Conservation (phyloP, 1,140 invertebrate species). For the Campoletis sonorensis region DNA sequence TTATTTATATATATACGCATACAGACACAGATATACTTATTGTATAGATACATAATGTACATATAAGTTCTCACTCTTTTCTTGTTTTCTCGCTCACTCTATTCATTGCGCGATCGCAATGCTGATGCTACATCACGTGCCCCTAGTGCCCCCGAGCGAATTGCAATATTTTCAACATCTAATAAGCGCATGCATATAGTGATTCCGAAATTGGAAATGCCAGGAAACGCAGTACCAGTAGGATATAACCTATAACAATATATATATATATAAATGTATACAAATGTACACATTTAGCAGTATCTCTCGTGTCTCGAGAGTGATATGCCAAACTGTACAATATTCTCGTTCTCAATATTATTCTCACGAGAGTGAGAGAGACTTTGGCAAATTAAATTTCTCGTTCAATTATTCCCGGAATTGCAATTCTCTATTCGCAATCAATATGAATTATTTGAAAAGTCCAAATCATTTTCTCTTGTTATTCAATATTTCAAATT, state of each 20-base stretch:
- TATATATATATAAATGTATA: background rate
- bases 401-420: background rate
- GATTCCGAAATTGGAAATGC: constrained; percentile 39
- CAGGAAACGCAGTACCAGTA: constrained; percentile 37
- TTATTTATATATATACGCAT: background rate
- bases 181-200: constrained; percentile 42
- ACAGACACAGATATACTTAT: background rate
- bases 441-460: background rate
- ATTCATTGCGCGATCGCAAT: constrained; percentile 38
- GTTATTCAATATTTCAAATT: no score
- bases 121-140: constrained; percentile 36
- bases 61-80: background rate
- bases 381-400: background rate
- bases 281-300: background rate
- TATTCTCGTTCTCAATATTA: constrained; percentile 9
- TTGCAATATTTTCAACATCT: constrained; percentile 44
- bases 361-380: background rate
- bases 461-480: no score
- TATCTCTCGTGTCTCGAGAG: constrained; percentile 15
- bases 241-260: constrained; percentile 10
- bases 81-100: constrained; percentile 37
- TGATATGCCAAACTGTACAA: constrained; percentile 17
- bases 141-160: constrained; percentile 34
- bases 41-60: background rate
- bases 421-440: background rate